phyloP scores from a whole-genome alignment of 2,113 vertebrate genomes.

The Tenebrosternarchus preto region DNA sequence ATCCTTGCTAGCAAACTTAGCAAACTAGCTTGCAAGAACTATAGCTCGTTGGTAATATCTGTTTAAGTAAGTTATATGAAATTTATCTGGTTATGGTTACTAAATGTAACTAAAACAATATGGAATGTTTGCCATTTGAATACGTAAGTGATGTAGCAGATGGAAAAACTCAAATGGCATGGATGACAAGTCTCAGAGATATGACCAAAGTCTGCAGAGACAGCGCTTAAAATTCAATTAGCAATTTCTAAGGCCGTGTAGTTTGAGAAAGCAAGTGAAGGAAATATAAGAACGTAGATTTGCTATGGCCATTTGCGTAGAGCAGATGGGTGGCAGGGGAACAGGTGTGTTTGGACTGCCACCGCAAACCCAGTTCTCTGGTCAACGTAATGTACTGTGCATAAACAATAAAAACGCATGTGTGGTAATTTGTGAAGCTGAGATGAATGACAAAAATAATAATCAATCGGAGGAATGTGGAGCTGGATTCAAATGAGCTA shows the following conservation, averaged over 20 bases:
- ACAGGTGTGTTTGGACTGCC: background rate
- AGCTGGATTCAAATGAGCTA: no score
- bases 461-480: no score
- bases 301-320: background rate
- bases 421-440: no score
- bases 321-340: background rate
- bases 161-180: no score
- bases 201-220: background rate
- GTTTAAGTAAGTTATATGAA: no score
- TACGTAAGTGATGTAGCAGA: background rate
- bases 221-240: background rate
- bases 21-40: no score
- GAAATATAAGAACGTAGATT: background rate
- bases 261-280: constrained; percentile 46
- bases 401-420: background rate
- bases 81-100: no score
- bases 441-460: no score
- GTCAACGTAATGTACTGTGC: constrained; percentile 37
- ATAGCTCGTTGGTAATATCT: no score
- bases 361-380: constrained; percentile 33
- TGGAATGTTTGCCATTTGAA: background rate
- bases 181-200: constrained; percentile 28
- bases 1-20: no score
- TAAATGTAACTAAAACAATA: no score
- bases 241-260: constrained; percentile 3